Base-by-base conservation (phyloP, 2,113 vertebrate genomes). In the Zapus hudsonius region DNA sequence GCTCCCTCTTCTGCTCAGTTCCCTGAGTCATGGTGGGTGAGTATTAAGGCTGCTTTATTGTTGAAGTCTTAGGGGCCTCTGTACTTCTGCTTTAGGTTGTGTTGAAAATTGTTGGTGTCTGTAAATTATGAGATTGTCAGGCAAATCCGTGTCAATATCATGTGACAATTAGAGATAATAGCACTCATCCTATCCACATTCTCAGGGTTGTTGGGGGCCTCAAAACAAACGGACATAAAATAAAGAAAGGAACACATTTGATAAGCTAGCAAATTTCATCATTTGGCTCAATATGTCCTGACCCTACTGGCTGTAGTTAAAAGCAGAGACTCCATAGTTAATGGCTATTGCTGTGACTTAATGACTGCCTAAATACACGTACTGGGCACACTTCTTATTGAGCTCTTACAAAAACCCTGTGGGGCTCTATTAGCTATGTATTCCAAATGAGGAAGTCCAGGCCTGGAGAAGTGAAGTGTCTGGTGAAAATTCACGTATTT, bases 251-350 rank as follows among this genome's bases (percentile, higher is more conserved):
- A 22, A 42, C 8, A 87, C 61, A 70, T 27, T 75, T 87, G 52
- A 44, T 82, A 66, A 76, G 33, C 25, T 64, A 67, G 25, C 15
- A 40, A 19, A 69, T 79, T 69, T 69, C 42, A 75, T 52, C 87
- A 19, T 64, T 89, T 38, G 31, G n/a, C 70, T 84, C 36, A 64
- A 40, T 25, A 38, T 61, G 23, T 20, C 42, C 83, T 75, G 61
- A 85, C 13, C 22, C 42, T 87, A 70, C 91, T 81, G 89, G n/a
- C 66, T 76, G n/a, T 61, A 92, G 80, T 10, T 79, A 90, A 91
- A 88, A 84, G 44, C 80, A 75, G 20, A 94, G 74, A 12, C 15
- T 27, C 23, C 75, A 33, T 63, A 59, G 40, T 59, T n/a, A 91
- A 47, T 52, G 36, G 59, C 38, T 64, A 81, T 42, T 67, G 42